Base-by-base conservation (phyloP, 2,888 invertebrate genomes). In the Trichacis sp. region DNA sequence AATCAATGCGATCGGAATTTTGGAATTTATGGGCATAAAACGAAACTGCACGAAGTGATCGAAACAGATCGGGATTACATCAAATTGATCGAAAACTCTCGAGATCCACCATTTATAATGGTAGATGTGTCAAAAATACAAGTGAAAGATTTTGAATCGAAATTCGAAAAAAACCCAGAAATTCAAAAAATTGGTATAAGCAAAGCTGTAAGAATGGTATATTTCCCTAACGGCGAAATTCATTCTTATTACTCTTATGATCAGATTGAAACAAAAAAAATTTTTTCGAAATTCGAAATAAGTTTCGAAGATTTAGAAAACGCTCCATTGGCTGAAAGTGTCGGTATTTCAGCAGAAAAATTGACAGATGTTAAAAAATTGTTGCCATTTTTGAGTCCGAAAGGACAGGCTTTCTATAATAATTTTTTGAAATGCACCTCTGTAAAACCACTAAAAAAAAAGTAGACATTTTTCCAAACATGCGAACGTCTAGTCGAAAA, bases 1-100 rank as follows among this genome's bases (percentile, higher is more conserved):
- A 57, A 62, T 24, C 61, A 61, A 30, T 65, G 69, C n/a, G 69
- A 71, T 38, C 15, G 65, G 1, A 68, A 69, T 57, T 67, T 69
- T 49, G 69, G 66, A 2, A 30, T 40, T 46, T 68, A 33, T 12
- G 47, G 18, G 36, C 11, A 46, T 51, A 54, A 64, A 50, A 29
- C 54, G 49, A 50, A 63, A 38, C 19, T 20, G 15, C 24, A 5
- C 2, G 63, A n/a, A n/a, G n/a, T n/a, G n/a, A n/a, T n/a, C n/a
- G n/a, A n/a, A n/a, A n/a, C n/a, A n/a, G n/a, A n/a, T 8, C n/a
- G 36, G 2, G 55, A 68, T 15, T 64, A 62, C 38, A 33, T 62
- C 11, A 15, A 64, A 0, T n/a, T 65, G 9, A 66, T 66, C 8
- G 9, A 38, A 56, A 33, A 4, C 20, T 45, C 58, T 3, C 45